Evolutionary conservation across 2,888 invertebrate genomes (phyloP).

Genomic region (Tinea trinotella): DNA sequence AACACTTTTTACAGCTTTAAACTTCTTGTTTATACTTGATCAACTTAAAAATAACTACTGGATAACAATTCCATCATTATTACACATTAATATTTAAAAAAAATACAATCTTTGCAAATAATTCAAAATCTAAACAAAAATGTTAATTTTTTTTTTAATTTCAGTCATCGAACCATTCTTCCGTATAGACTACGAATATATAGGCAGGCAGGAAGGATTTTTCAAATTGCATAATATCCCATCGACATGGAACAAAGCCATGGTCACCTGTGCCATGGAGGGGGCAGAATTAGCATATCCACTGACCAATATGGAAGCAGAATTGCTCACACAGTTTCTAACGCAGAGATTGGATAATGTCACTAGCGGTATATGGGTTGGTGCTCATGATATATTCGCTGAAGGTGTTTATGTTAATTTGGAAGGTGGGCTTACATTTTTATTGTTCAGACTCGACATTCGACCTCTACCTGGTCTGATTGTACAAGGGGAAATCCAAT

Average conservation of each 20-base stretch:
- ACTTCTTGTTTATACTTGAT: too few relatives aligned
- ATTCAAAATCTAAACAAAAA: too few relatives aligned
- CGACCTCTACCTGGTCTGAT: too few relatives aligned
- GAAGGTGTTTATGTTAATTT: constrained; percentile 11
- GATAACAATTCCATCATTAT: too few relatives aligned
- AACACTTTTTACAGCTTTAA: too few relatives aligned
- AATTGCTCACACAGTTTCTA: not conserved
- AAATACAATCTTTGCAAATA: too few relatives aligned
- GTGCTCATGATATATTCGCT: constrained; percentile 9
- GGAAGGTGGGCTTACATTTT: too few relatives aligned
- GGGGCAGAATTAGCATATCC: not conserved
- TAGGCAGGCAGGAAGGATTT: constrained; percentile 1
- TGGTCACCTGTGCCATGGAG: not conserved
- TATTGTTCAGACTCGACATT: too few relatives aligned
- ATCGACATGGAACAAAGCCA: not conserved
- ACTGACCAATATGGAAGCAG: not conserved
- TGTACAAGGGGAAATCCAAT: too few relatives aligned
- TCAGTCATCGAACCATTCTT: constrained; percentile 10
- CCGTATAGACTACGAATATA: constrained; percentile 10
- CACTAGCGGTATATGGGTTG: not conserved
- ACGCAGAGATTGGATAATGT: not conserved
- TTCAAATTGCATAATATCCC: not conserved
- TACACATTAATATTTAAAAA: too few relatives aligned
- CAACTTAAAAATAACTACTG: too few relatives aligned
- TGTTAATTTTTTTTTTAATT: too few relatives aligned